Evolutionary conservation across 2,888 invertebrate species (phyloP).

Genomic region (Nyleta sp.): DNA sequence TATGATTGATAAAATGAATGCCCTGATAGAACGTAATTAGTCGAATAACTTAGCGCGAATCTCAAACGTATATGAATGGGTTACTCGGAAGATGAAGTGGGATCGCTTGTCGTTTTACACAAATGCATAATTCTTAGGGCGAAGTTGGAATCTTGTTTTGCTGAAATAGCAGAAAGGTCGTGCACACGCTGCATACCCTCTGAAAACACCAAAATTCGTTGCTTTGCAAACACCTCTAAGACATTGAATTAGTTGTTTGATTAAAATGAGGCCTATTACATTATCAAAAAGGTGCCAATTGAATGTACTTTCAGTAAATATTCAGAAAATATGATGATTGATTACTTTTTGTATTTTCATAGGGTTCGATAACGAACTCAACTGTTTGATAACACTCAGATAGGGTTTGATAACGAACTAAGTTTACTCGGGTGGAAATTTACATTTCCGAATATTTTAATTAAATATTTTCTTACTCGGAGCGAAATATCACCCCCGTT

Average conservation of each 20-base stretch:
- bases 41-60: constrained; percentile 4
- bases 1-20: constrained; percentile 28
- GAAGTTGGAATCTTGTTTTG: constrained; percentile 33
- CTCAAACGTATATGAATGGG: constrained; percentile 16
- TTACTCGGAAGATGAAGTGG: constrained; percentile 7
- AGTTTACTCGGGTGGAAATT: too few species aligned
- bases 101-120: constrained; percentile 1
- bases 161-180: constrained; percentile 23
- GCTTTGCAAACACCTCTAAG: neutral
- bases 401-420: too few species aligned
- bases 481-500: too few species aligned
- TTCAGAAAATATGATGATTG: too few species aligned
- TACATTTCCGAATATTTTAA: too few species aligned
- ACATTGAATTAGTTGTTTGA: constrained; percentile 11
- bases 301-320: too few species aligned
- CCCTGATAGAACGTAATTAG: constrained; percentile 6
- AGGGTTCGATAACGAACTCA: too few species aligned
- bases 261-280: neutral
- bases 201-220: neutral
- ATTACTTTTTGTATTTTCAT: too few species aligned
- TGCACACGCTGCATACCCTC: neutral
- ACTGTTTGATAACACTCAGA: too few species aligned
- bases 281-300: neutral
- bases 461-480: too few species aligned
- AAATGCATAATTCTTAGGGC: constrained; percentile 19